These are phyloP conservation scores for Pheucticus melanocephalus DNA, from an alignment of 2,113 vertebrate genomes.

Conservation along the genomic window DNA sequence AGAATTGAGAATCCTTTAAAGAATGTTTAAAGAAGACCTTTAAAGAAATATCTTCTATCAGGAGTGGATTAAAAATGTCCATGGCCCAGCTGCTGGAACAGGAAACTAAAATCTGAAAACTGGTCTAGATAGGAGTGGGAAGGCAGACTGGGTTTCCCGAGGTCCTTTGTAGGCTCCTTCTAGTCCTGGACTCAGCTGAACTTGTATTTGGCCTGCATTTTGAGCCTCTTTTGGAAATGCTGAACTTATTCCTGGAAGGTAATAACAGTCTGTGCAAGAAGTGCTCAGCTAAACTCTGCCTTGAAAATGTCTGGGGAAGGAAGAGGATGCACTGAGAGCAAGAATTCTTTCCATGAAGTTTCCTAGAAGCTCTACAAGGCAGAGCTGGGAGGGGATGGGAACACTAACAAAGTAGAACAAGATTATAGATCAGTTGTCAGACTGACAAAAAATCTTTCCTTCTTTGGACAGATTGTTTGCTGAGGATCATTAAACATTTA, in stretches of 20 bases:
- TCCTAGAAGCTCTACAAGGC: neutral
- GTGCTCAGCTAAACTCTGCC: neutral
- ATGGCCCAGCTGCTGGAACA: neutral
- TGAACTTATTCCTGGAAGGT: neutral
- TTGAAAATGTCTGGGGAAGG: neutral
- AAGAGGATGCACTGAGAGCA: neutral
- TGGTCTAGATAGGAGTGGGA: neutral
- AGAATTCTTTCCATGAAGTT: neutral
- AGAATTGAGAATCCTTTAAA: neutral
- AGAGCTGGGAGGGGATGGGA: neutral
- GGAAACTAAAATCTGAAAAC: neutral
- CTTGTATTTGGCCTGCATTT: neutral
- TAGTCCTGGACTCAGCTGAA: neutral
- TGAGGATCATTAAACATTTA: slow-evolving; percentile 70
- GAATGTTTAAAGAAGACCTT: neutral
- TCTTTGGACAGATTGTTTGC: slow-evolving; percentile 58
- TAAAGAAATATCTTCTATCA: neutral
- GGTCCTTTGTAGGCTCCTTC: neutral
- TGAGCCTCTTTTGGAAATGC: neutral
- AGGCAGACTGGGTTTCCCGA: neutral
- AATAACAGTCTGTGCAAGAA: neutral
- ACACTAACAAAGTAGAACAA: slow-evolving; percentile 39
- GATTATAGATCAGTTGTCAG: slow-evolving; percentile 64
- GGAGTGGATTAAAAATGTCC: neutral
- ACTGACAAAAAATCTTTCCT: slow-evolving; percentile 40